Conservation (phyloP, 2,113 vertebrate species). For the Abramis brama region DNA sequence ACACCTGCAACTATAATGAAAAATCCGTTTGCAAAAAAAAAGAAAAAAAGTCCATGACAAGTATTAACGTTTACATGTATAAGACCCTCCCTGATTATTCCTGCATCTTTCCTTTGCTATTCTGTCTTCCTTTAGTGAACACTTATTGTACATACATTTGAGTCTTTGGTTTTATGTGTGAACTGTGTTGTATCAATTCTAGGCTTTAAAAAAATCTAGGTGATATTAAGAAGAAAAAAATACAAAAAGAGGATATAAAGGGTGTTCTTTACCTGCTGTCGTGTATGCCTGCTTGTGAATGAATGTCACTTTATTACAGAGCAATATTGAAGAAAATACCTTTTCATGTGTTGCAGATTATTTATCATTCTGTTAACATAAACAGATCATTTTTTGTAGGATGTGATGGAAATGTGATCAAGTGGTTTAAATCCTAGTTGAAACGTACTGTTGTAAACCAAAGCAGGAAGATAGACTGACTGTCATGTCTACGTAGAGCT, state of each 20-base stretch:
- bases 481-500: not conserved
- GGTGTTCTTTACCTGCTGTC: constrained; percentile 70
- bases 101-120: constrained; percentile 60
- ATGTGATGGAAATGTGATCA: not conserved
- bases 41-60: not conserved
- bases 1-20: constrained; percentile 38
- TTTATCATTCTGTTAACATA: constrained; percentile 6
- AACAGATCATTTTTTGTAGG: constrained; percentile 6
- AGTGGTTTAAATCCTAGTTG: constrained; percentile 7
- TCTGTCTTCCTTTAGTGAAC: constrained; percentile 73
- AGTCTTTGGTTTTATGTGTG: constrained; percentile 67
- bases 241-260: constrained; percentile 53
- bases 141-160: constrained; percentile 73
- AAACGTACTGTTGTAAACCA: constrained; percentile 18
- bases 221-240: constrained; percentile 36
- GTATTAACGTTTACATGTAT: constrained; percentile 38
- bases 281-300: constrained; percentile 76
- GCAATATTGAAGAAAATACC: constrained; percentile 66
- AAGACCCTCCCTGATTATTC: constrained; percentile 4
- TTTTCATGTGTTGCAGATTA: constrained; percentile 58
- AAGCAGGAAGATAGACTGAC: constrained; percentile 6
- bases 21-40: constrained; percentile 8
- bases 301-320: constrained; percentile 74
- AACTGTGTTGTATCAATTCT: constrained; percentile 72
- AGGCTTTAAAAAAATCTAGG: constrained; percentile 63